These are phyloP conservation scores for Daboia siamensis DNA, from an alignment of 2,113 vertebrate genomes.

Conservation along the genomic window DNA sequence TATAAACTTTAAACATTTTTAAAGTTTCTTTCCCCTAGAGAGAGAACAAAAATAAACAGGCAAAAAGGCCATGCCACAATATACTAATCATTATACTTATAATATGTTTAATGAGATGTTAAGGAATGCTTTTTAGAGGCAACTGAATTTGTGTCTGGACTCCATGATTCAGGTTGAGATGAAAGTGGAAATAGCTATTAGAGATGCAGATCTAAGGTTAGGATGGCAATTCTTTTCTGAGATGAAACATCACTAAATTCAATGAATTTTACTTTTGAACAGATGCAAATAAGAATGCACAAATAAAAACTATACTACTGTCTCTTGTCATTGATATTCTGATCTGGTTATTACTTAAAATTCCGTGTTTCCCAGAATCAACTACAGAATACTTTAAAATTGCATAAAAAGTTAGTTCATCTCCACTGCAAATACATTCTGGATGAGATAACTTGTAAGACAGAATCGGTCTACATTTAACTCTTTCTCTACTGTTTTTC, in stretches of 20 bases:
- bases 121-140: neutral
- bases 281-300: neutral
- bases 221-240: neutral
- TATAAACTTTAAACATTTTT: neutral
- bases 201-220: neutral
- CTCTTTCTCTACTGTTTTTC: neutral
- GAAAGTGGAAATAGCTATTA: neutral
- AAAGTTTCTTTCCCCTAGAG: neutral
- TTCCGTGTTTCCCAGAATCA: neutral
- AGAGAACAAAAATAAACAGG: neutral
- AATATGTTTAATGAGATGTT: neutral
- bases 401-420: neutral
- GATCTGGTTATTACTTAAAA: neutral
- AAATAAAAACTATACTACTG: neutral
- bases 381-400: neutral
- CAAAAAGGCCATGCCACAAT: neutral
- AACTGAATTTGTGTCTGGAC: neutral
- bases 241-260: neutral
- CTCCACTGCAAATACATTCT: neutral
- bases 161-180: neutral
- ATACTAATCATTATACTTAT: neutral
- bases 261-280: neutral
- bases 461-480: neutral
- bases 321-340: neutral
- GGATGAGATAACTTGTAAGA: neutral